A percentile compares a stretch with the other conserved stretches of the same genome.
Conservation (phyloP, 2,797 vertebrate species). For the Intellagama lesueurii region DNA sequence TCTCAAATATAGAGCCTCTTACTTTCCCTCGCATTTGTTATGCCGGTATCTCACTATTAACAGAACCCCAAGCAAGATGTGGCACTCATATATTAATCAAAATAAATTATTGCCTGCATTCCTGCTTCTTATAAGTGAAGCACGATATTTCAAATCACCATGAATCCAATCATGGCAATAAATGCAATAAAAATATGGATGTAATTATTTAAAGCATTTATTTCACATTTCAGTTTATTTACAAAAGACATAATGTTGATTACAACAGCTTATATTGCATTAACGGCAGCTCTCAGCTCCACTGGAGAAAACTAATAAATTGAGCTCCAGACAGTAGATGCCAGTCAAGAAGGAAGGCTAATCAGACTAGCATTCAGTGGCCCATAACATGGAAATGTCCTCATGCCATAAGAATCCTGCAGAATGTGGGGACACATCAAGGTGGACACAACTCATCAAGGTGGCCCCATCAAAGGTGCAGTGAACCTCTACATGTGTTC, state of each 20-base stretch:
- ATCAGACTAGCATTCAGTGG: constrained; percentile 60
- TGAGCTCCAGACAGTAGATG: constrained; percentile 55
- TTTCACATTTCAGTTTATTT: constrained; percentile 56
- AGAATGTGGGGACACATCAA: neutral
- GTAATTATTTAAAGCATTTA: constrained; percentile 39
- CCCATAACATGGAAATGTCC: constrained; percentile 54
- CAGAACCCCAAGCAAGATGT: constrained; percentile 11
- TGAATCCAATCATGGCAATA: constrained; percentile 56
- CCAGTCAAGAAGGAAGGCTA: constrained; percentile 52
- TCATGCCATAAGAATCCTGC: constrained; percentile 21
- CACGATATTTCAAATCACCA: constrained; percentile 52
- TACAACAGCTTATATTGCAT: constrained; percentile 58
- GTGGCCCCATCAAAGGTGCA: neutral
- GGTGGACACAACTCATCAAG: neutral
- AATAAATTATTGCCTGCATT: constrained; percentile 43
- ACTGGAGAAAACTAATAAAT: constrained; percentile 57
- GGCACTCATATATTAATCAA: neutral
- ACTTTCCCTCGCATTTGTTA: constrained; percentile 10
- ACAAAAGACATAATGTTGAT: constrained; percentile 56
- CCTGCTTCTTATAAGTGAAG: constrained; percentile 30
- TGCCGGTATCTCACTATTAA: constrained; percentile 30
- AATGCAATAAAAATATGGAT: constrained; percentile 46
- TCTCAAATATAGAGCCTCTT: neutral
- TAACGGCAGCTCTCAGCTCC: constrained; percentile 39
- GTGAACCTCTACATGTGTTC: neutral